Conservation (phyloP, 2,888 invertebrate species). For the Auanema sp. region DNA sequence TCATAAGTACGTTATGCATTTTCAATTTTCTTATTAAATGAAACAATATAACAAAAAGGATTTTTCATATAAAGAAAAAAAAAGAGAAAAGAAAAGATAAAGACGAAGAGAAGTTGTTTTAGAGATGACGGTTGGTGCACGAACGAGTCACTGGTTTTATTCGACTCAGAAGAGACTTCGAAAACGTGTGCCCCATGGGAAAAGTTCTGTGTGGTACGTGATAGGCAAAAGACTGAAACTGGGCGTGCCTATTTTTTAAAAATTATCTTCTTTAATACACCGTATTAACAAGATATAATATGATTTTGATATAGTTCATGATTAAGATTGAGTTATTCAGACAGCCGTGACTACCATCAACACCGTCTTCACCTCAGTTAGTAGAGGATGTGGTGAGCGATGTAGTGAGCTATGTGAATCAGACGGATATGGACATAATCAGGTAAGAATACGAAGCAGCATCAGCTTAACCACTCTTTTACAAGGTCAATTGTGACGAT, state of each 20-base stretch:
- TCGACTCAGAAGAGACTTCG: slow-evolving; percentile 49
- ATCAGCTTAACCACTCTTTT: background rate
- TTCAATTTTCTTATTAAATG: background rate
- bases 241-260: background rate
- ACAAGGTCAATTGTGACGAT: slow-evolving; percentile 58
- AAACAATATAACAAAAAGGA: background rate
- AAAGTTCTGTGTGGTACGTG: slow-evolving; percentile 54
- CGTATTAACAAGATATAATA: too few relatives aligned
- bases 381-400: slow-evolving; percentile 51
- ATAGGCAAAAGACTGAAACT: background rate
- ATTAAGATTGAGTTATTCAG: slow-evolving; percentile 28
- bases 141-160: slow-evolving; percentile 51
- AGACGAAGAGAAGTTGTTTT: slow-evolving; percentile 15
- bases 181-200: slow-evolving; percentile 60
- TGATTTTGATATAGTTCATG: too few relatives aligned
- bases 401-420: slow-evolving; percentile 56
- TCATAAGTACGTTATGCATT: slow-evolving; percentile 30
- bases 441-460: slow-evolving; percentile 27
- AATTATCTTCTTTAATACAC: too few relatives aligned
- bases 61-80: background rate
- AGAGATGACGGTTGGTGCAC: slow-evolving; percentile 58
- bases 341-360: slow-evolving; percentile 56
- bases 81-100: background rate
- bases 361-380: slow-evolving; percentile 56
- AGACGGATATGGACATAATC: slow-evolving; percentile 58